A percentile compares a stretch with the other conserved stretches of the same genome.
Evolutionary conservation across 2,888 invertebrate species (phyloP).

Genomic region (Dinocampus coccinellae): DNA sequence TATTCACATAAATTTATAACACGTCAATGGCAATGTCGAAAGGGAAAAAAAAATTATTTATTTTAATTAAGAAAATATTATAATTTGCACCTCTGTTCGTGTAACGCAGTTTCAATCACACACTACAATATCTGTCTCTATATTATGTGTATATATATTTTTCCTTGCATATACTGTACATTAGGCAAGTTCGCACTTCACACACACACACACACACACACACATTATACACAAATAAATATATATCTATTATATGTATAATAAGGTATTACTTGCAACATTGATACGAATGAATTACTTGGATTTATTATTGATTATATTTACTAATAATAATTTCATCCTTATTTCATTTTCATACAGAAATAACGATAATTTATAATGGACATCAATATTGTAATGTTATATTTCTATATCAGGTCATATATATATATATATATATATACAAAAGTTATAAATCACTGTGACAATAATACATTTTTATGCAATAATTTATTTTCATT

Average conservation of each 20-base stretch:
- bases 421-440: background rate
- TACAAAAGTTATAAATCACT: background rate
- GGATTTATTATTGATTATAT: too few species aligned
- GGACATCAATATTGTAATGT: too few species aligned
- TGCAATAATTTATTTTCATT: conserved; percentile 15
- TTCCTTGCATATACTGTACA: background rate
- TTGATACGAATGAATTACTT: too few species aligned
- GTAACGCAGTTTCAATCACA: background rate
- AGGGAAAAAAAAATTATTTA: background rate
- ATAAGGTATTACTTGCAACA: too few species aligned
- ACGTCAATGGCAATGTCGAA: background rate
- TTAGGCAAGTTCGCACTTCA: background rate
- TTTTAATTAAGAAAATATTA: background rate
- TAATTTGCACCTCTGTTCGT: background rate
- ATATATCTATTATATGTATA: too few species aligned
- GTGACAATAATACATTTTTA: background rate
- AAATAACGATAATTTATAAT: too few species aligned
- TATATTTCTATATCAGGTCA: too few species aligned
- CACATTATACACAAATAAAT: too few species aligned
- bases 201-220: too few species aligned
- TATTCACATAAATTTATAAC: background rate
- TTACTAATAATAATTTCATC: too few species aligned
- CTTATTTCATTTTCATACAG: too few species aligned
- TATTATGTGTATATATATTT: background rate
- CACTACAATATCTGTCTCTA: background rate